Conservation (phyloP, 2,797 vertebrate species). For the Ptychadena robeensis region DNA sequence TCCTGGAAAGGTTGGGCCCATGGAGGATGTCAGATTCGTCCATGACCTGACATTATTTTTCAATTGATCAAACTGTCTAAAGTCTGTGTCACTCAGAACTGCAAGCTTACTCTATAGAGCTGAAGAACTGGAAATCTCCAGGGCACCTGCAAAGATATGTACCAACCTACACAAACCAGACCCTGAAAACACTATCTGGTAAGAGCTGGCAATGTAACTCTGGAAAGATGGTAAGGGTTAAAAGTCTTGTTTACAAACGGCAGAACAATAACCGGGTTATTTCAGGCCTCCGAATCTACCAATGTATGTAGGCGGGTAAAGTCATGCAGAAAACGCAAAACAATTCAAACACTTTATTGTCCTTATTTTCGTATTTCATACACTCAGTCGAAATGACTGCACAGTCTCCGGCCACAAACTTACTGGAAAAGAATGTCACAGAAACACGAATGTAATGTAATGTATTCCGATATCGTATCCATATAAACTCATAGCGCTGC, state of each 20-base stretch:
- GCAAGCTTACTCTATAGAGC: too few species aligned
- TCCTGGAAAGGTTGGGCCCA: too few species aligned
- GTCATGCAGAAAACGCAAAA: constrained; percentile 7
- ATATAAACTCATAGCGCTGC: too few species aligned
- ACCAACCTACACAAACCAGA: not conserved
- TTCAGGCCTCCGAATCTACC: constrained; percentile 21
- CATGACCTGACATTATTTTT: too few species aligned
- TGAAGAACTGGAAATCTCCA: not conserved
- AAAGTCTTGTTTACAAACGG: not conserved
- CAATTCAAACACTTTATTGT: not conserved
- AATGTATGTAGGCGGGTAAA: constrained; percentile 1
- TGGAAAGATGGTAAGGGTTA: not conserved
- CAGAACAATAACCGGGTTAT: constrained; percentile 13
- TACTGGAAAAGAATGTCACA: not conserved
- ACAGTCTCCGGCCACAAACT: not conserved
- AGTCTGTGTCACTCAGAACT: too few species aligned
- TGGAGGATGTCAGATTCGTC: too few species aligned
- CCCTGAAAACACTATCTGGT: not conserved
- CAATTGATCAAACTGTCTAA: too few species aligned
- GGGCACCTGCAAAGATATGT: not conserved
- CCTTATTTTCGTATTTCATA: not conserved
- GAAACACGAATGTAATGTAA: too few species aligned
- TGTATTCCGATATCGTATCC: too few species aligned
- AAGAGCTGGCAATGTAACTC: not conserved
- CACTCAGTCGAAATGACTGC: not conserved